Percentiles rank a stretch among this genome's conserved stretches.
phyloP scores from a whole-genome alignment of 2,888 invertebrate genomes.

The Philaethria dido region DNA sequence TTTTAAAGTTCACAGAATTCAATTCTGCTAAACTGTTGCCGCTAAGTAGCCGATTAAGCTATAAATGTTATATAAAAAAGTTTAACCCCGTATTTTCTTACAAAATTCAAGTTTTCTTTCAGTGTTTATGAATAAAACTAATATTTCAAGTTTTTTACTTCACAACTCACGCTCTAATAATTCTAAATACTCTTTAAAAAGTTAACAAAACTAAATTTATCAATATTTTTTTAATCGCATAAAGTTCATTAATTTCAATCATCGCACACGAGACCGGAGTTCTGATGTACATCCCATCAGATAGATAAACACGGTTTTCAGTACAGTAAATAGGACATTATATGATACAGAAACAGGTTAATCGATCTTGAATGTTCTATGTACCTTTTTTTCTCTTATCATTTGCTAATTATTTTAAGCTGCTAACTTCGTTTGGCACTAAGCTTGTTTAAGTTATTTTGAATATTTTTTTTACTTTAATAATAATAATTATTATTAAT shows the following conservation, averaged over 20 bases:
- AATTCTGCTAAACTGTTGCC: no score
- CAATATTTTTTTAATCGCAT: not conserved
- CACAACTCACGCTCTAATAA: not conserved
- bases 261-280: slow-evolving; percentile 30
- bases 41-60: no score
- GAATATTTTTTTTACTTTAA: no score
- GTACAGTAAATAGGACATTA: slow-evolving; percentile 29
- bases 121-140: no score
- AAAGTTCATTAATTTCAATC: slow-evolving; percentile 37
- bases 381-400: not conserved
- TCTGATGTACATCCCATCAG: slow-evolving; percentile 30
- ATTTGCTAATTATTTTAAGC: not conserved
- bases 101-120: no score
- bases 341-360: slow-evolving; percentile 11
- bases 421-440: not conserved
- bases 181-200: not conserved
- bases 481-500: no score
- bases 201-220: not conserved
- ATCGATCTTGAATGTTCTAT: slow-evolving; percentile 7
- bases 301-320: slow-evolving; percentile 31
- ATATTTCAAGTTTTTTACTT: no score
- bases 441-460: no score
- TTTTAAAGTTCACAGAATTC: no score
- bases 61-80: no score
- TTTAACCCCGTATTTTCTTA: no score